Evolutionary conservation across 30 jellyfish, hydroid and myxozoan genomes (phyloP), one percentile per base, ranked within the genome.

Genomic region (Pelagia noctiluca): DNA sequence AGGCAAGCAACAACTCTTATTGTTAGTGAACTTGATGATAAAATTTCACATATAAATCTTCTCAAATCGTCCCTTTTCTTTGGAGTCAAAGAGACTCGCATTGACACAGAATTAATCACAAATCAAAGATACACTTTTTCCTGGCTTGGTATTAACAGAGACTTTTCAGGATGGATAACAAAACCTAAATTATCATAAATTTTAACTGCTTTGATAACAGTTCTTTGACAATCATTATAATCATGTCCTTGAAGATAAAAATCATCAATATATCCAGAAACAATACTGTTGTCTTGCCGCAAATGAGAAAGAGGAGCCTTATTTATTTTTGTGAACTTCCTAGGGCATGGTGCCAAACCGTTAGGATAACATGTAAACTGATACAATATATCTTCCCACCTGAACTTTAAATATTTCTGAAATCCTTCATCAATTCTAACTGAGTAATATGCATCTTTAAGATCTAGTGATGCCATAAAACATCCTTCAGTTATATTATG

Each of bases 191-290:
- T 69, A 31, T 80, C 65, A 52, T 71, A 50, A 13, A 78, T 26
- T 0, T 31, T 22, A 1, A 80, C 23, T 21, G 97, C 62, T 33
- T 26, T 78, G 5, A 57, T 23, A 0, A 71, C 49, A 34, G 61
- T 72, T 50, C 30, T 36, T 2, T 26, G 32, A 61, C 89, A 67
- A n/a, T 61, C 72, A 13, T 78, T 74, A 54, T 50, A 79, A 13
- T 76, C 46, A 36, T 23, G 35, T 12, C 78, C 86, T 48, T 30
- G 53, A 4, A 85, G 63, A 38, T 30, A 85, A 21, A 69, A 80
- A 79, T 87, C 93, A 29, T 87, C 88, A 1, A 78, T 68, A 38
- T 48, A 87, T 13, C 50, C 50, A 23, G n/a, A 82, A 12, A 80
- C 30, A 2, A 80, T 0, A 46, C 52, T 67, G 0, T 86, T 93